Percentiles rank a stretch among this genome's conserved stretches.
phyloP scores from a whole-genome alignment of 2,888 invertebrate species.

The Chymomyza fuscimana region DNA sequence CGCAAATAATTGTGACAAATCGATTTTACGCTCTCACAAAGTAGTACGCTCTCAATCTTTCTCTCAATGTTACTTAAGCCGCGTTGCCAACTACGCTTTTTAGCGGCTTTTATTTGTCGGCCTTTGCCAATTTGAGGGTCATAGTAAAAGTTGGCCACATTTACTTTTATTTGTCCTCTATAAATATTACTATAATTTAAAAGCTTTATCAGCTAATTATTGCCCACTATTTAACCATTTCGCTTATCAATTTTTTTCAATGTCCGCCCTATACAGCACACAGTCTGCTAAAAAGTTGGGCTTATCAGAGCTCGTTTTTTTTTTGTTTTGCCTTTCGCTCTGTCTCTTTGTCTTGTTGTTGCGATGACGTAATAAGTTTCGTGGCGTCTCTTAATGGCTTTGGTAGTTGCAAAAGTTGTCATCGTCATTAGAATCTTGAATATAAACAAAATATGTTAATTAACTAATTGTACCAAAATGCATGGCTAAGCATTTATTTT shows the following conservation, averaged over 20 bases:
- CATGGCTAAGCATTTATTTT: neutral
- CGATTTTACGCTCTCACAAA: constrained; percentile 55
- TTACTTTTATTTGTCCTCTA: neutral
- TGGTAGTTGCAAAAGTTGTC: neutral
- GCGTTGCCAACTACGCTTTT: constrained; percentile 45
- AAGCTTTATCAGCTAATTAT: neutral
- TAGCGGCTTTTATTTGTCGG: constrained; percentile 32
- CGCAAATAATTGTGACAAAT: constrained; percentile 62
- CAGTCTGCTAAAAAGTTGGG: neutral
- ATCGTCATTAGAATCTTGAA: neutral
- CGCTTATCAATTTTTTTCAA: neutral
- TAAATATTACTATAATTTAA: neutral
- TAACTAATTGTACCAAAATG: neutral
- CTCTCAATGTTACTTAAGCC: constrained; percentile 33
- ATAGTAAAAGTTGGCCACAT: constrained; percentile 6
- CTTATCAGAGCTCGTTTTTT: neutral
- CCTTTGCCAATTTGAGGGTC: constrained; percentile 23
- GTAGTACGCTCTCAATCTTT: constrained; percentile 17
- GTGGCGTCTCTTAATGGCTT: neutral
- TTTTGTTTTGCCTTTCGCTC: constrained; percentile 1
- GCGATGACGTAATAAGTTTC: constrained; percentile 56
- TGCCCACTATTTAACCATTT: neutral
- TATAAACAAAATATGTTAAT: constrained; percentile 22
- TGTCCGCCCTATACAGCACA: neutral
- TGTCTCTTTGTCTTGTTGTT: constrained; percentile 2